A percentile compares a stretch with the other conserved stretches of the same genome.
These are phyloP conservation scores for Iguana delicatissima DNA, from an alignment of 2,797 vertebrate species.

Conservation along the genomic window DNA sequence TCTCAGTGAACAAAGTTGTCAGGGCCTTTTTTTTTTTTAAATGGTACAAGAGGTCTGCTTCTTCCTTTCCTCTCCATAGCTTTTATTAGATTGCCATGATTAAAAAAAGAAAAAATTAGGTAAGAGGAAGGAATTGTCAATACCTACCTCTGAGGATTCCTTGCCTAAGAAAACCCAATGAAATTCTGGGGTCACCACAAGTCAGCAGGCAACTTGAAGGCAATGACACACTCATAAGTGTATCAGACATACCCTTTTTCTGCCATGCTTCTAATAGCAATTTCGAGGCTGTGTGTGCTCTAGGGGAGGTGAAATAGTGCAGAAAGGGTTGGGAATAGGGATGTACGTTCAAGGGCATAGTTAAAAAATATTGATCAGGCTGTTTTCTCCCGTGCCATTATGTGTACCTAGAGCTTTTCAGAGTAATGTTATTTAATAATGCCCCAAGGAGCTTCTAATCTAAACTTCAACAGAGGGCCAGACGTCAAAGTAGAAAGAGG, in stretches of 20 bases:
- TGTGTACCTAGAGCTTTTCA: neutral
- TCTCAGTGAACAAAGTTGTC: neutral
- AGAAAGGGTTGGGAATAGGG: neutral
- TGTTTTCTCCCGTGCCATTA: neutral
- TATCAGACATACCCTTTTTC: neutral
- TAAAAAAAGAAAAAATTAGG: neutral
- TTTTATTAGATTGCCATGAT: neutral
- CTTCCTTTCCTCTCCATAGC: neutral
- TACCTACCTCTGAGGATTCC: too few species aligned
- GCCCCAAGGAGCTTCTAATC: neutral
- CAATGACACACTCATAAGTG: too few species aligned
- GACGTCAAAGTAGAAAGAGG: neutral
- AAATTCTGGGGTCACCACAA: too few species aligned
- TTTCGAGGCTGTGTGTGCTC: too few species aligned
- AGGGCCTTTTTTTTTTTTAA: neutral
- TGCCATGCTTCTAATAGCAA: neutral
- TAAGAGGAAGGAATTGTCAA: too few species aligned
- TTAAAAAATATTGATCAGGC: neutral
- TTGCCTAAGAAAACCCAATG: too few species aligned
- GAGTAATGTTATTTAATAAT: neutral
- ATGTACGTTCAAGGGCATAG: neutral
- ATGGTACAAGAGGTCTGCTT: neutral
- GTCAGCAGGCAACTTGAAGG: too few species aligned
- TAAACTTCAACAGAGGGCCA: neutral
- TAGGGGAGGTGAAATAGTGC: neutral